Evolutionary conservation across 2,797 vertebrate species (phyloP).

Genomic region (Danio kyathit): DNA sequence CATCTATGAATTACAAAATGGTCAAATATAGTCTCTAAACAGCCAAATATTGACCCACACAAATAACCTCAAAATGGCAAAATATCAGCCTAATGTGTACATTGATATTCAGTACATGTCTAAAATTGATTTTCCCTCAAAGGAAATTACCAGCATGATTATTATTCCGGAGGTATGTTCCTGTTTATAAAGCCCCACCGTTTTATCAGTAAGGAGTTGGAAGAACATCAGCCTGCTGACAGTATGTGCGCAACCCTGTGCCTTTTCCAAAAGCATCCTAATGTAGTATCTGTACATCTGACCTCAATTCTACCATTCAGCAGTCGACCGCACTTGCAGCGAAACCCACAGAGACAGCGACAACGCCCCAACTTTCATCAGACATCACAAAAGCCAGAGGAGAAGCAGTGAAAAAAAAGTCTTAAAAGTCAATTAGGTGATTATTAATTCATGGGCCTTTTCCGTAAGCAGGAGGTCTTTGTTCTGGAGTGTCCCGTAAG

Average conservation of each 20-base stretch:
- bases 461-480: slow-evolving; percentile 95
- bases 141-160: background rate
- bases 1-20: no score
- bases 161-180: background rate
- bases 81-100: background rate
- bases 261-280: slow-evolving; percentile 26
- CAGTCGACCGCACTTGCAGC: slow-evolving; percentile 60
- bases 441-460: slow-evolving; percentile 99
- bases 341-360: slow-evolving; percentile 83
- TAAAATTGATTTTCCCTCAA: background rate
- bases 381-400: slow-evolving; percentile 78
- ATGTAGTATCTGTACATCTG: slow-evolving; percentile 52
- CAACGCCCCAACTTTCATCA: slow-evolving; percentile 85
- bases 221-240: background rate
- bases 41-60: background rate
- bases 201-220: background rate
- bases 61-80: background rate
- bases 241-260: slow-evolving; percentile 16
- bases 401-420: slow-evolving; percentile 60
- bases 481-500: slow-evolving; percentile 92
- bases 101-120: background rate
- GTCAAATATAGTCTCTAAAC: background rate
- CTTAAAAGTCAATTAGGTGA: slow-evolving; percentile 92
- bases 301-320: slow-evolving; percentile 68
- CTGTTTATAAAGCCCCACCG: background rate